phyloP scores from a whole-genome alignment of 2,797 vertebrate genomes.

The Heliangelus exortis region DNA sequence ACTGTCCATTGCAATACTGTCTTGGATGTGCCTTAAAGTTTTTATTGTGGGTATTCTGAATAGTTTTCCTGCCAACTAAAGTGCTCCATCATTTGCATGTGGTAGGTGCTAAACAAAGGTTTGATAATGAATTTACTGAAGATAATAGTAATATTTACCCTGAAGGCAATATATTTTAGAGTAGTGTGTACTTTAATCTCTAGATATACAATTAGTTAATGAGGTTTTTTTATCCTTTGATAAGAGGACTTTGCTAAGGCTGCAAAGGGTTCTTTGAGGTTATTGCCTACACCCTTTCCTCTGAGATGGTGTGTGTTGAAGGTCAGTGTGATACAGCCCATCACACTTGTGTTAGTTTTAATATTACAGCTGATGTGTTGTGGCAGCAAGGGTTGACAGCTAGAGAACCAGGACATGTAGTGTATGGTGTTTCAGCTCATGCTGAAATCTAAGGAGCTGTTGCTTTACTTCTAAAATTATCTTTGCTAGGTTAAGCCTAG shows the following conservation, averaged over 20 bases:
- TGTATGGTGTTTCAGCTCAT: neutral
- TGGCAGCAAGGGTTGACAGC: neutral
- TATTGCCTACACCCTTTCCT: neutral
- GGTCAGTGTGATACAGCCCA: neutral
- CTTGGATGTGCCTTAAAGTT: neutral
- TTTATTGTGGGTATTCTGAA: neutral
- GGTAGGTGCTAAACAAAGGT: neutral
- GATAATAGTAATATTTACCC: neutral
- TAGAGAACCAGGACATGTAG: neutral
- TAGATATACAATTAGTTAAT: neutral
- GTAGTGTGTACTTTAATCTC: conserved; percentile 9
- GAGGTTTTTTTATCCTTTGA: neutral
- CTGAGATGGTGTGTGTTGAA: neutral
- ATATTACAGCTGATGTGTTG: neutral
- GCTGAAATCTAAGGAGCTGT: conserved; percentile 39
- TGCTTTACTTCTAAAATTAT: conserved; percentile 47
- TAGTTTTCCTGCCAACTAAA: neutral
- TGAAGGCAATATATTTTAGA: neutral
- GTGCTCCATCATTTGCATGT: neutral
- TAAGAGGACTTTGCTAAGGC: conserved; percentile 3
- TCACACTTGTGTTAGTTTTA: neutral
- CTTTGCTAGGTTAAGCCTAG: conserved; percentile 2
- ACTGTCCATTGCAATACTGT: rapidly evolving
- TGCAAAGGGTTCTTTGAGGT: neutral
- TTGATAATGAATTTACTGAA: neutral